Base-by-base conservation (phyloP, 1,140 invertebrate species). In the Babylonia areolata region DNA sequence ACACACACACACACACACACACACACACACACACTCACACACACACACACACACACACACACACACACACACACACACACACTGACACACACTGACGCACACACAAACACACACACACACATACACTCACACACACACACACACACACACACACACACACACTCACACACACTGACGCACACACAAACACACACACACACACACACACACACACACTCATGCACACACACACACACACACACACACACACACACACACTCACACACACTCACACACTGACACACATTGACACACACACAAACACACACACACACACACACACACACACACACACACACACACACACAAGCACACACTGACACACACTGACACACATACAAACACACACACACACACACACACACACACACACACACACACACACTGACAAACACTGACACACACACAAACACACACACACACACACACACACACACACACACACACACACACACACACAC, bases 341-440 rank as follows among this genome's bases (percentile, higher is more conserved):
- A 23, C 58, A 23, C 23, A 23, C 58, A 23, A 3, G n/a, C 58
- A 23, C 58, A 64, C 58, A 23, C 58, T 11, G 6, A 23, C 23
- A 23, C 23, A 23, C 58, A 64, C 58, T 11, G 6, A 64, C 58
- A 64, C 58, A 23, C 58, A 64, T 23, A 64, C 58, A 11, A 3
- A 64, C 58, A 64, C 58, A 64, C 58, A 11, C 23, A 64, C 58
- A 64, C 58, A 64, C 58, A 64, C 58, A 64, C 58, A 64, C 58
- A 64, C 58, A 64, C 58, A 64, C 58, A 64, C 58, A 64, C 58
- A 64, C 58, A 64, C 58, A 64, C 58, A 69, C 58, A 69, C n/a
- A 69, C 20, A 69, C 5, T 3, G 15, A 51, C 46, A 51, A 9
- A 51, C 46, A 51, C 46, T 12, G 9, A 51, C 46, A 51, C 46